Evolutionary conservation across 2,113 vertebrate genomes (phyloP).

Genomic region (Gallinago undulata): DNA sequence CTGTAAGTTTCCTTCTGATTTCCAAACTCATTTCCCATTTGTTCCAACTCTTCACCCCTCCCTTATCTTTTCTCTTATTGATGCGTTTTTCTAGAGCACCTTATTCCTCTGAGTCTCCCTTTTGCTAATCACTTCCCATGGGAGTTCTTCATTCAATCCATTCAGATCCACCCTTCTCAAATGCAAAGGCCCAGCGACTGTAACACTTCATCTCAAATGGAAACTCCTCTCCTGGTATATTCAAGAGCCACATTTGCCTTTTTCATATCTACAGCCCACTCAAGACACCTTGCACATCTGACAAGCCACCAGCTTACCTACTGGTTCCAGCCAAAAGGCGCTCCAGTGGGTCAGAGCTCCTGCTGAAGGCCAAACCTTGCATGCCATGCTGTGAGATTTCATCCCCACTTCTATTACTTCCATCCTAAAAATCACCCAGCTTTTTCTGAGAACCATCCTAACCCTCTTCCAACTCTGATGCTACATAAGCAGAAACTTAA

Average conservation of each 20-base stretch:
- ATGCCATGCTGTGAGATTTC: neutral
- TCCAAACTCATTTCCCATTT: neutral
- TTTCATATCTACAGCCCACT: neutral
- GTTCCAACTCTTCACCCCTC: neutral
- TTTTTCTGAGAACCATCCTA: neutral
- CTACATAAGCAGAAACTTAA: neutral
- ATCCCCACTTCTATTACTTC: fast-evolving
- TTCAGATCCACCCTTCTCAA: neutral
- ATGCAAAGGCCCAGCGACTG: fast-evolving
- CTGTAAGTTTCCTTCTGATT: neutral
- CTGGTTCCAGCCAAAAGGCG: neutral
- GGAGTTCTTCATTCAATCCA: neutral
- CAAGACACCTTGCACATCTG: neutral
- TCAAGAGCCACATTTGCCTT: neutral
- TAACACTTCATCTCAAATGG: neutral
- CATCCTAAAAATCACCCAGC: neutral
- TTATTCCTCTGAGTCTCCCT: neutral
- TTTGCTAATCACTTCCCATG: neutral
- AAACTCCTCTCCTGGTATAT: neutral
- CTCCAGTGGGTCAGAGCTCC: neutral
- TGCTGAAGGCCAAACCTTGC: neutral
- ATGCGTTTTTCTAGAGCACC: neutral
- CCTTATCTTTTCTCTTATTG: neutral
- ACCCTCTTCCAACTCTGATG: neutral
- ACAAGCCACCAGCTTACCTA: neutral